phyloP scores from a whole-genome alignment of 2,888 invertebrate genomes.

The Leptura quadrifasciata region DNA sequence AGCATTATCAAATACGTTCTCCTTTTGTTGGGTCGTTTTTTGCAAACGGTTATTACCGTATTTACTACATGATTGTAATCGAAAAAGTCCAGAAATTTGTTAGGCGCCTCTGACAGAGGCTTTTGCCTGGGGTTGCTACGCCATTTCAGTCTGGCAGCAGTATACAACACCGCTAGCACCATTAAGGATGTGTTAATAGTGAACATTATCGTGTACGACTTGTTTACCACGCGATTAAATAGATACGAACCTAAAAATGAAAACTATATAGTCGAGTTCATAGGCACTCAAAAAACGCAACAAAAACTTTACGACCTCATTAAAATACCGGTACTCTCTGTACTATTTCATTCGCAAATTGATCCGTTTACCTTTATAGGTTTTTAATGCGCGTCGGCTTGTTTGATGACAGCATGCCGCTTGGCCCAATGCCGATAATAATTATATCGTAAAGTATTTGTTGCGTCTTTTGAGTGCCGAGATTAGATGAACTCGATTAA shows the following conservation, averaged over 20 bases:
- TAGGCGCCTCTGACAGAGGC: slow-evolving; percentile 76
- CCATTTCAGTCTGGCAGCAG: slow-evolving; percentile 81
- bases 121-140: slow-evolving; percentile 81
- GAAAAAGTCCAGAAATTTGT: slow-evolving; percentile 82
- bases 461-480: too few relatives aligned
- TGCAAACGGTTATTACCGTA: slow-evolving; percentile 79
- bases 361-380: too few relatives aligned
- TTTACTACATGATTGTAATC: slow-evolving; percentile 81
- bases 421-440: too few relatives aligned
- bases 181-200: slow-evolving; percentile 81
- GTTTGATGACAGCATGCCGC: too few relatives aligned
- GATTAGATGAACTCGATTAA: too few relatives aligned
- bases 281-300: too few relatives aligned
- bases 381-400: too few relatives aligned
- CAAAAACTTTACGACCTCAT: too few relatives aligned
- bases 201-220: slow-evolving; percentile 85
- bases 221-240: slow-evolving; percentile 75
- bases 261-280: too few relatives aligned
- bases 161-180: slow-evolving; percentile 79
- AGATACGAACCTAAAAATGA: slow-evolving; percentile 81
- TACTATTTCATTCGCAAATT: too few relatives aligned
- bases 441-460: too few relatives aligned
- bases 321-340: too few relatives aligned
- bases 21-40: slow-evolving; percentile 76
- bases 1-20: slow-evolving; percentile 81